Evolutionary conservation across 2,888 invertebrate species (phyloP).

Genomic region (Abscondita cerata): DNA sequence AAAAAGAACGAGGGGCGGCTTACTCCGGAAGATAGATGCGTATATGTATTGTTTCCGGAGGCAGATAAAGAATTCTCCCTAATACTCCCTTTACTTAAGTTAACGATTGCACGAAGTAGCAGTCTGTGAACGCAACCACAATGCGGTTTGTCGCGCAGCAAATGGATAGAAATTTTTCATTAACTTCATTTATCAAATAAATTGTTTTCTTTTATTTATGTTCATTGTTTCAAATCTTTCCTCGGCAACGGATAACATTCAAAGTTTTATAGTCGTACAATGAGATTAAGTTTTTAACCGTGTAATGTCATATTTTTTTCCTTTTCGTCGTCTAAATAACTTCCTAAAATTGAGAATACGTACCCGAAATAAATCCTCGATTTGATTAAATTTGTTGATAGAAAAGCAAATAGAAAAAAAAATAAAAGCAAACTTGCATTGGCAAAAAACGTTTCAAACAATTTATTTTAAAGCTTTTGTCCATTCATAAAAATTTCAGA

Average conservation of each 20-base stretch:
- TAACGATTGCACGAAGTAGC: slow-evolving; percentile 53
- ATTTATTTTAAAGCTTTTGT: slow-evolving; percentile 33
- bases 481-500: slow-evolving; percentile 37
- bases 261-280: too few species aligned
- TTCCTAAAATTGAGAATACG: too few species aligned
- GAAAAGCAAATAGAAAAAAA: neutral
- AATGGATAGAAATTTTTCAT: slow-evolving; percentile 49
- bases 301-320: too few species aligned
- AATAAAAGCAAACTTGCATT: neutral
- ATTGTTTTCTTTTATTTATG: slow-evolving; percentile 15
- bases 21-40: slow-evolving; percentile 58
- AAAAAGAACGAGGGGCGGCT: slow-evolving; percentile 37
- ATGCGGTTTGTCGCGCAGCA: slow-evolving; percentile 56
- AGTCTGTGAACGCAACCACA: slow-evolving; percentile 51
- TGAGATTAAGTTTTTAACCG: too few species aligned
- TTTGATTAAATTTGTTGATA: neutral
- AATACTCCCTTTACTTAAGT: slow-evolving; percentile 59
- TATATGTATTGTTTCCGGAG: slow-evolving; percentile 60
- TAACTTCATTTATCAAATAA: slow-evolving; percentile 52
- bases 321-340: too few species aligned
- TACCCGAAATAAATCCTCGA: too few species aligned
- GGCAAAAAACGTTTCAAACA: slow-evolving; percentile 12
- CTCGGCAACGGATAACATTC: too few species aligned
- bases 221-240: neutral
- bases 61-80: slow-evolving; percentile 58